These are phyloP conservation scores for Archegozetes longisetosus DNA, from an alignment of 1,140 invertebrate genomes.

Conservation along the genomic window DNA sequence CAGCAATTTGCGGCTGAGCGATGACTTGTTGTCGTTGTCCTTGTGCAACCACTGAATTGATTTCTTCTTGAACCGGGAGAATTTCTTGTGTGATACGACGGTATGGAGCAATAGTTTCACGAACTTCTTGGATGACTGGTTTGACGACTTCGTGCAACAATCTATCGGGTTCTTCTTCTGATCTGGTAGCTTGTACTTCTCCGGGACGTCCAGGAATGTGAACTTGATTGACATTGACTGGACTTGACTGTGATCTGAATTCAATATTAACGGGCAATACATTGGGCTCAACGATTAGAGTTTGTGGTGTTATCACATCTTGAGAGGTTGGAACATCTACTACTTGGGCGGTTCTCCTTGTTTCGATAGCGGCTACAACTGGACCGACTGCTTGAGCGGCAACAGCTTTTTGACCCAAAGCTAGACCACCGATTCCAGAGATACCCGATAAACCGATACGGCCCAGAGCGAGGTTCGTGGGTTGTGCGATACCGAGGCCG, in stretches of 20 bases:
- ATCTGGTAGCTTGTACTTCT: background rate
- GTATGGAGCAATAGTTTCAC: conserved; percentile 11
- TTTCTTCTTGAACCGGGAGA: conserved; percentile 8
- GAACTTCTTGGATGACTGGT: conserved; percentile 10
- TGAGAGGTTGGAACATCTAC: conserved; percentile 6
- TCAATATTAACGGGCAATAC: conserved; percentile 11
- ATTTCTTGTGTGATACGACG: conserved; percentile 13
- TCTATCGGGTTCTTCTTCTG: conserved; percentile 8
- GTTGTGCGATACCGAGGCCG: background rate
- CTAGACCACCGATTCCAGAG: background rate
- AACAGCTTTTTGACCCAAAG: background rate
- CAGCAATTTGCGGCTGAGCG: background rate
- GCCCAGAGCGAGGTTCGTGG: background rate
- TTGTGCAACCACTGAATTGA: conserved; percentile 1
- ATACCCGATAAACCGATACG: background rate
- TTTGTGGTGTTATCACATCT: background rate
- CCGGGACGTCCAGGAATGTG: conserved; percentile 11
- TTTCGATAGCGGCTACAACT: conserved; percentile 10
- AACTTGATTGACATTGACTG: conserved; percentile 4
- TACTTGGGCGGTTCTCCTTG: conserved; percentile 1
- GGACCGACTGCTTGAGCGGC: conserved; percentile 2
- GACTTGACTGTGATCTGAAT: conserved; percentile 11
- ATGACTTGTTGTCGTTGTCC: conserved; percentile 10
- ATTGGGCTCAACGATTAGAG: conserved; percentile 9
- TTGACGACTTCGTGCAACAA: conserved; percentile 10